Evolutionary conservation across 2,113 vertebrate genomes (phyloP), one percentile per base, ranked within the genome.

Genomic region (Paramisgurnus dabryanus): DNA sequence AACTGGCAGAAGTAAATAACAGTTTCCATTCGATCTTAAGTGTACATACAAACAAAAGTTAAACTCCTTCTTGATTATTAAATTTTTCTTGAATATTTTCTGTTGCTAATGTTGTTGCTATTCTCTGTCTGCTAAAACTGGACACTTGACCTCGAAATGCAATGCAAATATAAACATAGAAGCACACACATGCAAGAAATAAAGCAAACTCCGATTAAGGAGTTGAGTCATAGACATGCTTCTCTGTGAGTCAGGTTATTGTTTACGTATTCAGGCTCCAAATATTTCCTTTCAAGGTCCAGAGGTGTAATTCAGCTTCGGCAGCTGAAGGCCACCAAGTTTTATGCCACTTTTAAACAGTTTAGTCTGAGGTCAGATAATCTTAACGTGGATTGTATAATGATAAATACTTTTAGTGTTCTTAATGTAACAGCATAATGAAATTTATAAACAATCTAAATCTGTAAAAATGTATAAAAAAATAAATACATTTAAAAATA

Each of bases 281-380:
- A 81, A 75, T 67, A 67, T 74, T 74, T 75, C 64, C 64, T 75
- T 81, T 74, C 64, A 61, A 81, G 73, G 75, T 67, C 34, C 10
- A 55, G 71, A 60, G 6, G 63, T 34, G 66, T 18, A 8, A 58
- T 77, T 66, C 34, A 65, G 5, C 63, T 15, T 39, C 75, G 53
- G 61, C 45, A 13, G 40, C 6, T 74, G 15, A 74, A 74, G 58
- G 71, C 50, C 70, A 58, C 70, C 39, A 50, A 66, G 63, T 18
- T 17, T 47, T 9, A 40, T 50, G 61, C 27, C 47, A 53, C 47
- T 76, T 65, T 50, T 27, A 39, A 49, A 76, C 11, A 4, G 58
- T 76, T 65, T 76, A 55, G 47, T 55, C 63, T 53, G 10, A 50
- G 22, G n/a, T 66, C 27, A 50, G 15, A 11, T 50, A 65, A 63